Conservation (phyloP, 92 coral and sea anemone genomes). For the Blastomussa wellsi region DNA sequence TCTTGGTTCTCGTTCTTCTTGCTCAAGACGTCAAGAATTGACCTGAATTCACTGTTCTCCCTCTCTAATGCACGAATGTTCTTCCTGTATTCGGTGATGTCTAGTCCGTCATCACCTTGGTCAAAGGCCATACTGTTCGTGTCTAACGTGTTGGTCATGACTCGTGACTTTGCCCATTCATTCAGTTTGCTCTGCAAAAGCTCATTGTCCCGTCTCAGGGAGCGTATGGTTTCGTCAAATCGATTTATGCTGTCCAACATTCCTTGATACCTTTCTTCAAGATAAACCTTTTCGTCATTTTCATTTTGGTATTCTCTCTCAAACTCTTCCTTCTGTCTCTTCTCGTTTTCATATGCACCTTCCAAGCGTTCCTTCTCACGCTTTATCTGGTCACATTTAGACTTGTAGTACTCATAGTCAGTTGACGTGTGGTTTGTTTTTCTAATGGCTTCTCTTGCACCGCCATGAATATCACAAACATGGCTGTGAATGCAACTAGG, state of each 20-base stretch:
- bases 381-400: slow-evolving; percentile 77
- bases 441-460: background rate
- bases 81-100: slow-evolving; percentile 59
- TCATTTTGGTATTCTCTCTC: slow-evolving; percentile 72
- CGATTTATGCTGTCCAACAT: slow-evolving; percentile 59
- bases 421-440: background rate
- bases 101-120: slow-evolving; percentile 34
- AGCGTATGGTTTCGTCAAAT: slow-evolving; percentile 80
- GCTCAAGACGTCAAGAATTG: slow-evolving; percentile 73
- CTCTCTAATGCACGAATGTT: slow-evolving; percentile 69
- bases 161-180: slow-evolving; percentile 57
- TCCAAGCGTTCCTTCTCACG: slow-evolving; percentile 79
- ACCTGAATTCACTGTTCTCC: slow-evolving; percentile 79
- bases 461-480: slow-evolving; percentile 10
- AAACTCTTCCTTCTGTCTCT: slow-evolving; percentile 75
- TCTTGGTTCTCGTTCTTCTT: slow-evolving; percentile 62
- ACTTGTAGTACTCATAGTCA: slow-evolving; percentile 76
- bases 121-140: slow-evolving; percentile 1
- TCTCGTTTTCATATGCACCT: slow-evolving; percentile 70
- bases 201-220: slow-evolving; percentile 74
- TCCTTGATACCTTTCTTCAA: slow-evolving; percentile 68
- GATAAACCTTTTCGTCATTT: slow-evolving; percentile 62
- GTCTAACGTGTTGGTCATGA: slow-evolving; percentile 4
- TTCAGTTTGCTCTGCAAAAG: slow-evolving; percentile 54
- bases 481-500: background rate